A percentile compares a stretch with the other conserved stretches of the same genome.
phyloP scores from a whole-genome alignment of 2,888 invertebrate genomes.

The Aleiodes alternator region DNA sequence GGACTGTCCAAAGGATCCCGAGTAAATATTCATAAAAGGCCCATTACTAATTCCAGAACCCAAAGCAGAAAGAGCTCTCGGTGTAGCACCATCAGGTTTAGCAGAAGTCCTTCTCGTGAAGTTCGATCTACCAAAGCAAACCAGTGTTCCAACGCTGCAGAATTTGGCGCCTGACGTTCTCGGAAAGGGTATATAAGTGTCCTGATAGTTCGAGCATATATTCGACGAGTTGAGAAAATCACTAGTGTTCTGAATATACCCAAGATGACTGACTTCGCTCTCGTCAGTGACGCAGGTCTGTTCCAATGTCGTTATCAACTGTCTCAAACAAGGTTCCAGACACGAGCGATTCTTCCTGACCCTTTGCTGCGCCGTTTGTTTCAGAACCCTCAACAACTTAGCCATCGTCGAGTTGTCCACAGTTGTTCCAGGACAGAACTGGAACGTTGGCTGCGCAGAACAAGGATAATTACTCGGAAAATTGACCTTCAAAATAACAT shows the following conservation, averaged over 20 bases:
- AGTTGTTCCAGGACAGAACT: constrained; percentile 81
- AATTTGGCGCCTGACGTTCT: constrained; percentile 95
- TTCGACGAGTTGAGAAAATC: constrained; percentile 70
- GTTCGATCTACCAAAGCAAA: constrained; percentile 89
- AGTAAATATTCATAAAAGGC: constrained; percentile 77
- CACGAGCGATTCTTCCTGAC: constrained; percentile 91
- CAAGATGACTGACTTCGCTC: constrained; percentile 67
- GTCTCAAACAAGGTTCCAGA: constrained; percentile 89
- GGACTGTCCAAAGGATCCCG: constrained; percentile 71
- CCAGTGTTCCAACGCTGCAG: constrained; percentile 90
- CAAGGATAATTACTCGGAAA: constrained; percentile 87
- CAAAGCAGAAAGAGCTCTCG: constrained; percentile 86
- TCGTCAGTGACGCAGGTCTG: constrained; percentile 74
- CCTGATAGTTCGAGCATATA: constrained; percentile 75
- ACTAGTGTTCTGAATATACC: constrained; percentile 69
- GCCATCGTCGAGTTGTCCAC: constrained; percentile 84
- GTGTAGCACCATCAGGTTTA: constrained; percentile 86
- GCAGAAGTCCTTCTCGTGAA: constrained; percentile 82
- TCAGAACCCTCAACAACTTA: constrained; percentile 87
- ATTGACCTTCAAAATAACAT: constrained; percentile 79
- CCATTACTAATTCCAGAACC: constrained; percentile 77
- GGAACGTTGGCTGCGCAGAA: constrained; percentile 81
- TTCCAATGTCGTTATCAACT: constrained; percentile 81
- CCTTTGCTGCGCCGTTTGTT: constrained; percentile 87
- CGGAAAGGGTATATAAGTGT: constrained; percentile 94